A percentile compares a stretch with the other conserved stretches of the same genome.
These are phyloP conservation scores for Flabesymbios commensalis DNA, from an alignment of 2,888 invertebrate species.

Conservation along the genomic window DNA sequence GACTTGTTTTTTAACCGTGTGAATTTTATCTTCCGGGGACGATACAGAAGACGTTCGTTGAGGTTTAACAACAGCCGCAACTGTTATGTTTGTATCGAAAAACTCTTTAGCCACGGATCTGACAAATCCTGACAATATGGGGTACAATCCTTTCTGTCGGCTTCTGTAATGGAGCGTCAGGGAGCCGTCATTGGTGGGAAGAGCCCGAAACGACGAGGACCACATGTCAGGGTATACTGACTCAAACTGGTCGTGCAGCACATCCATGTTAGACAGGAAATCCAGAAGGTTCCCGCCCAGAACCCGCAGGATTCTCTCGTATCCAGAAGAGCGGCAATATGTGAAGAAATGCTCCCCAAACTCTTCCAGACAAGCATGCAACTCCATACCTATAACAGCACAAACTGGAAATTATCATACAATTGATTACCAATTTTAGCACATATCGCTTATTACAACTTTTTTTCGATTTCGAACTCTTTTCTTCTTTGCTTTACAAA, in stretches of 20 bases:
- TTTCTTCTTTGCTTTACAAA: no score
- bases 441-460: no score
- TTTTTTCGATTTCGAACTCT: no score
- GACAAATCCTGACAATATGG: constrained; percentile 74
- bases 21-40: no score
- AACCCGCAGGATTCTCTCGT: constrained; percentile 18
- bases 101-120: constrained; percentile 14
- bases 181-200: constrained; percentile 80
- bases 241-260: constrained; percentile 89
- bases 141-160: constrained; percentile 88
- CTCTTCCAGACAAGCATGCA: constrained; percentile 40
- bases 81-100: constrained; percentile 15
- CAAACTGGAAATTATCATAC: no score
- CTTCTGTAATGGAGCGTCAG: constrained; percentile 93
- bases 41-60: no score
- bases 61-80: background rate
- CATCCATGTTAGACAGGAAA: constrained; percentile 73
- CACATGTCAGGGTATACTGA: constrained; percentile 81
- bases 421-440: no score
- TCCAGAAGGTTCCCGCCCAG: constrained; percentile 25
- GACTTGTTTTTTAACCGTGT: no score
- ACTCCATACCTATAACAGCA: constrained; percentile 10
- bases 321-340: constrained; percentile 51
- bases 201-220: constrained; percentile 87
- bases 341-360: constrained; percentile 56